These are phyloP conservation scores for Hydra vulgaris DNA, from an alignment of 30 jellyfish, hydroid and myxozoan genomes.

Conservation along the genomic window DNA sequence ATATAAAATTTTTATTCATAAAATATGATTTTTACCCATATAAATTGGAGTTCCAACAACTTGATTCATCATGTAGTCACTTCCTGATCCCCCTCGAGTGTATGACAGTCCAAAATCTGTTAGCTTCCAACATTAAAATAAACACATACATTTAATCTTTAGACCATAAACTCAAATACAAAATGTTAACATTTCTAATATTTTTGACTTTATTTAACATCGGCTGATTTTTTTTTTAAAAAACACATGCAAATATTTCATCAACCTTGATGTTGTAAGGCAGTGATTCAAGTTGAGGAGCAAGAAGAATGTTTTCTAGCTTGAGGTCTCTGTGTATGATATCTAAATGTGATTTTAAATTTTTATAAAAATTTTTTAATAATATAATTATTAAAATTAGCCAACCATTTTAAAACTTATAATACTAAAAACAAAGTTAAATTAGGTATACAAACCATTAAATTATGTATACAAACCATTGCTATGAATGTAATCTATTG, in stretches of 20 bases:
- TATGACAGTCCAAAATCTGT: slow-evolving; percentile 80
- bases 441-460: not conserved
- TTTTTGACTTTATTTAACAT: too few species aligned
- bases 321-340: slow-evolving; percentile 72
- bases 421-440: too few species aligned
- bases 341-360: slow-evolving; percentile 19
- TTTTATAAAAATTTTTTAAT: too few species aligned
- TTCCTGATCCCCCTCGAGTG: slow-evolving; percentile 81
- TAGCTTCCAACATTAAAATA: slow-evolving; percentile 16
- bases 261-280: slow-evolving; percentile 57
- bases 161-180: too few species aligned
- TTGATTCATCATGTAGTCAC: slow-evolving; percentile 90
- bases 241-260: too few species aligned
- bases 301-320: slow-evolving; percentile 53
- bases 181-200: too few species aligned
- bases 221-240: too few species aligned
- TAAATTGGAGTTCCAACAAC: slow-evolving; percentile 83
- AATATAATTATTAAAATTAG: too few species aligned
- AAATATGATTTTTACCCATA: slow-evolving; percentile 42
- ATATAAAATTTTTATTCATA: too few species aligned
- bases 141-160: too few species aligned
- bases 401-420: not conserved
- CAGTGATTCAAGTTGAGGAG: slow-evolving; percentile 38
- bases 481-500: slow-evolving; percentile 66
- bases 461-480: slow-evolving; percentile 41